Evolutionary conservation across 2,113 vertebrate genomes (phyloP).

Genomic region (Zapornia atra): DNA sequence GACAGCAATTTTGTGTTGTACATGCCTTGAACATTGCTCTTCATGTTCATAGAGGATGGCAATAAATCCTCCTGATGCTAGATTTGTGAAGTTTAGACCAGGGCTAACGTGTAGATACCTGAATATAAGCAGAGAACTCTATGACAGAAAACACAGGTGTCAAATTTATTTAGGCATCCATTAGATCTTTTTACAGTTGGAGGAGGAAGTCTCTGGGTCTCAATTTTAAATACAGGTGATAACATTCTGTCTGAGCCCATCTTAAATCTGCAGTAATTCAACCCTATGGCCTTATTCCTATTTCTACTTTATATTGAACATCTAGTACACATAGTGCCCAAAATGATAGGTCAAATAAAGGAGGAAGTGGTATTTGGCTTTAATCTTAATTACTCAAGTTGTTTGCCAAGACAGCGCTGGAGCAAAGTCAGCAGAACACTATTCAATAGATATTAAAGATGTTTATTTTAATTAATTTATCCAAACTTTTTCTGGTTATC

Average conservation of each 20-base stretch:
- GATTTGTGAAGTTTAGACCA: not conserved
- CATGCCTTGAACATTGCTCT: not conserved
- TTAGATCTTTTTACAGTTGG: not conserved
- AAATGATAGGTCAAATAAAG: not conserved
- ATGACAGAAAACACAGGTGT: not conserved
- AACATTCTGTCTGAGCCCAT: not conserved
- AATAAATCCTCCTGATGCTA: not conserved
- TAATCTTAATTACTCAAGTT: not conserved
- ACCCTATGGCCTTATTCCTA: not conserved
- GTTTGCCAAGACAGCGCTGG: not conserved
- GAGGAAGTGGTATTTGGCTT: not conserved
- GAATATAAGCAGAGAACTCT: not conserved
- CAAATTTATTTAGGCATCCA: not conserved
- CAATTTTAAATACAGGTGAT: not conserved
- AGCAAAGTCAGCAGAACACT: not conserved
- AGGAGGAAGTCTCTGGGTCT: not conserved
- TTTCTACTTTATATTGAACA: not conserved
- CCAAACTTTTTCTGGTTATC: not conserved
- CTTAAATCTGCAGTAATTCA: not conserved
- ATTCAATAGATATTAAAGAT: not conserved
- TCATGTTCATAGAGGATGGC: not conserved
- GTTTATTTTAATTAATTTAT: not conserved
- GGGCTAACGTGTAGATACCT: not conserved
- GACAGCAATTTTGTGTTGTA: not conserved
- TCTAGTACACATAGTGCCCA: not conserved